Evolutionary conservation across 1,140 invertebrate genomes (phyloP), one percentile per base, ranked within the genome.

Genomic region (Pseudobourletiella spinata): DNA sequence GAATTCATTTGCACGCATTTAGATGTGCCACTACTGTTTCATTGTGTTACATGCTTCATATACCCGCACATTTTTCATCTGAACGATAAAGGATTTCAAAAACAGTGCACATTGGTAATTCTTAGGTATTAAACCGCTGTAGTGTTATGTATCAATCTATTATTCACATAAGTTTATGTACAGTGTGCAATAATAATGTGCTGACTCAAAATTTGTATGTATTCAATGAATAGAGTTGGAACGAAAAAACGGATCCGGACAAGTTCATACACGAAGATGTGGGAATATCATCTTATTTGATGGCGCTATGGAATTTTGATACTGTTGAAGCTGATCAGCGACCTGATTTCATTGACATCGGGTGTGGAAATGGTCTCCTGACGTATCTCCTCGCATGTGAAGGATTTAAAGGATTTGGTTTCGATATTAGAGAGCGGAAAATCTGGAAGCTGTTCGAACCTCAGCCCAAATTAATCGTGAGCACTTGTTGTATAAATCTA

Each of bases 261-360:
- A 98, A 98, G 77, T 96, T 89, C 81, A 88, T 99, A 4, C 94
- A 88, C 79, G 95, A 99, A 81, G 95, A 98, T 75, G 80, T 98
- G 61, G 91, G 89, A 4, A 98, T 98, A 71, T 91, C 93, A 16
- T 79, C 89, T 1, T 99, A 98, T 75, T 77, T 99, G 18, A 76
- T 96, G 28, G 77, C 91, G 32, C 67, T 91, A 0, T 92, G 89
- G 89, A 77, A 83, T 50, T 70, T 78, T 39, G 78, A 80, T 52
- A 6, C 26, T 3, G 25, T 14, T n/a, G 50, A 1, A 30, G 0
- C 20, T 1, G 29, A 55, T 16, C 18, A 14, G 18, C n/a, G 6
- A 11, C 32, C 54, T 2, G 60, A 56, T 24, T 67, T 67, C 42
- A 39, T 67, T 8, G 65, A 67, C 55, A n/a, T 66, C 15, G 65